Percentiles rank a stretch among this genome's conserved stretches.
Conservation (phyloP, 1,140 invertebrate genomes). For the Oryzaephilus surinamensis region DNA sequence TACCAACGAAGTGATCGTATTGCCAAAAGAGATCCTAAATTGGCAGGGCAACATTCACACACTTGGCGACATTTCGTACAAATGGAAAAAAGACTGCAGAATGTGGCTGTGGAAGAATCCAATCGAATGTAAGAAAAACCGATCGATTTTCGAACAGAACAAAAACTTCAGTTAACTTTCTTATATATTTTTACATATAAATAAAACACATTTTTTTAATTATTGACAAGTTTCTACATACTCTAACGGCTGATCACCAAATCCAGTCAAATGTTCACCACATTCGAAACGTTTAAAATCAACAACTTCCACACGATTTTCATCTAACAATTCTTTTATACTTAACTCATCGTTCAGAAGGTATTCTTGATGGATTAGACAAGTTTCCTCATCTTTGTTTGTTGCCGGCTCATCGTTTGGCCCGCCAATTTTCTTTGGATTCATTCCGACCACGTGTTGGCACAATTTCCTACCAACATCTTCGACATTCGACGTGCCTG, state of each 20-base stretch:
- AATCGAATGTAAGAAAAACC: constrained; percentile 23
- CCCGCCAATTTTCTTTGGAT: constrained; percentile 67
- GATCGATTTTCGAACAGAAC: constrained; percentile 20
- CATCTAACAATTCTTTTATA: constrained; percentile 61
- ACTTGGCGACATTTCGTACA: constrained; percentile 38
- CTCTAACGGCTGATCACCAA: constrained; percentile 43
- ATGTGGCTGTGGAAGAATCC: constrained; percentile 51
- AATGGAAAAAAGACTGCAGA: constrained; percentile 56
- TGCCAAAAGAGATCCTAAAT: constrained; percentile 21
- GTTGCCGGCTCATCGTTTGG: constrained; percentile 48
- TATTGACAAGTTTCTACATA: constrained; percentile 51
- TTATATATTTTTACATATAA: no score
- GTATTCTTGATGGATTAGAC: constrained; percentile 78
- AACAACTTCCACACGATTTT: constrained; percentile 56
- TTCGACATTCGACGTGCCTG: constrained; percentile 37
- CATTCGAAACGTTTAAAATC: constrained; percentile 81
- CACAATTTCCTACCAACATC: constrained; percentile 70
- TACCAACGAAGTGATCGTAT: constrained; percentile 19
- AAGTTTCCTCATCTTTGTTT: constrained; percentile 58
- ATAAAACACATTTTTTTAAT: constrained; percentile 12
- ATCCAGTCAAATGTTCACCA: constrained; percentile 45
- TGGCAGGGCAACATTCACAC: constrained; percentile 36
- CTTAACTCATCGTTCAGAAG: constrained; percentile 63
- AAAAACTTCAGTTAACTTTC: constrained; percentile 14
- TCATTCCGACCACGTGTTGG: constrained; percentile 89